A percentile compares a stretch with the other conserved stretches of the same genome.
phyloP scores from a whole-genome alignment of 2,113 vertebrate genomes.

The Dissostichus mawsoni region DNA sequence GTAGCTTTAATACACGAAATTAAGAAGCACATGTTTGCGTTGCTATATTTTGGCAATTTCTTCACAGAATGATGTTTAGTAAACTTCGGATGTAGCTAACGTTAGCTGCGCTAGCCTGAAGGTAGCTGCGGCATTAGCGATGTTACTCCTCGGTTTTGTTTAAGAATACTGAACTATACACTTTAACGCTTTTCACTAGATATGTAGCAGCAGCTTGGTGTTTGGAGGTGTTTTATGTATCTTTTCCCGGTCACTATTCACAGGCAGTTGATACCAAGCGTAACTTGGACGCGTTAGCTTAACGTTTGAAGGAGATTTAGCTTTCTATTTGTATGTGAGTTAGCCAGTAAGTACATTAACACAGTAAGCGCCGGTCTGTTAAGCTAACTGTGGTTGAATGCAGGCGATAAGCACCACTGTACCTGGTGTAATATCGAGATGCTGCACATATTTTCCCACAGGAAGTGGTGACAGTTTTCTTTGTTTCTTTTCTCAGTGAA shows the following conservation, averaged over 20 bases:
- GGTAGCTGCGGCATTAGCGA: constrained; percentile 61
- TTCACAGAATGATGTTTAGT: constrained; percentile 61
- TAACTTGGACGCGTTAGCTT: constrained; percentile 55
- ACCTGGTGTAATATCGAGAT: background rate
- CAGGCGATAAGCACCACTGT: background rate
- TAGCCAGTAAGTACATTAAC: constrained; percentile 32
- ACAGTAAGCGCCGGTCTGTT: background rate
- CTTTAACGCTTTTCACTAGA: background rate
- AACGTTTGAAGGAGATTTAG: constrained; percentile 35
- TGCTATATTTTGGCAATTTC: constrained; percentile 11
- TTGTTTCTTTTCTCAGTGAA: constrained; percentile 53
- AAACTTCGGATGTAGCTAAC: constrained; percentile 79
- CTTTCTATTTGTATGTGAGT: constrained; percentile 54
- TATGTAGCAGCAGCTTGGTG: background rate
- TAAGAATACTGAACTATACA: constrained; percentile 20
- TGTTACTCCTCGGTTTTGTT: constrained; percentile 59
- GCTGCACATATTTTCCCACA: background rate
- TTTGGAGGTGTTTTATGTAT: background rate
- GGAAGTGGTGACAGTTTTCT: constrained; percentile 37
- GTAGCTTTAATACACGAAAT: background rate
- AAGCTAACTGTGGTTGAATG: background rate
- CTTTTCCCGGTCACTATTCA: background rate
- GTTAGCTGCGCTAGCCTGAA: constrained; percentile 66
- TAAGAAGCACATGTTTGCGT: background rate
- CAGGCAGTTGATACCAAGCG: background rate